phyloP scores from a whole-genome alignment of 2,888 invertebrate species.

The Mystacides longicornis region DNA sequence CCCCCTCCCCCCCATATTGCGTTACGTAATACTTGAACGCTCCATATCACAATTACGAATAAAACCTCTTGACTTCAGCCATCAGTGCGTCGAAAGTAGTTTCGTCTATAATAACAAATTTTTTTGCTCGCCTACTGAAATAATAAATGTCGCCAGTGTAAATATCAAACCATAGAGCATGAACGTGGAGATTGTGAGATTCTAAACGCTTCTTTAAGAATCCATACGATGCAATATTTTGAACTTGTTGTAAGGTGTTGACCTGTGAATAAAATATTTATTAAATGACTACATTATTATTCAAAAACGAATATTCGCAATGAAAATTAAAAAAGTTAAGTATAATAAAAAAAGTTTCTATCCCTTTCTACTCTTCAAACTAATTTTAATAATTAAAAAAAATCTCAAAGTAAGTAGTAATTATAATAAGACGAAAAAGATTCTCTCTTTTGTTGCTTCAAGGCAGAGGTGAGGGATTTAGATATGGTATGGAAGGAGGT shows the following conservation, averaged over 20 bases:
- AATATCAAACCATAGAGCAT: conserved; percentile 96
- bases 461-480: too few relatives aligned
- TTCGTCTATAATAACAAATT: conserved; percentile 83
- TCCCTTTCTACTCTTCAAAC: not conserved
- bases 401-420: too few relatives aligned
- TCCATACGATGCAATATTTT: conserved; percentile 88
- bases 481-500: too few relatives aligned
- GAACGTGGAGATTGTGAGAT: conserved; percentile 76
- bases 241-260: conserved; percentile 85
- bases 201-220: conserved; percentile 78
- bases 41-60: conserved; percentile 54
- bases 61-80: conserved; percentile 71
- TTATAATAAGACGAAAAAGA: too few relatives aligned
- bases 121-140: conserved; percentile 81
- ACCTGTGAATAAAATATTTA: conserved; percentile 51
- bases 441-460: too few relatives aligned
- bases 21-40: too few relatives aligned
- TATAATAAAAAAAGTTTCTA: too few relatives aligned
- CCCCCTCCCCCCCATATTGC: too few relatives aligned
- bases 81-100: conserved; percentile 64
- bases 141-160: conserved; percentile 94
- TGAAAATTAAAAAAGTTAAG: too few relatives aligned
- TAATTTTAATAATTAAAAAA: not conserved
- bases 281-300: too few relatives aligned
- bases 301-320: too few relatives aligned